These are phyloP conservation scores for Microplitis demolitor DNA, from an alignment of 1,140 invertebrate species.

Conservation along the genomic window DNA sequence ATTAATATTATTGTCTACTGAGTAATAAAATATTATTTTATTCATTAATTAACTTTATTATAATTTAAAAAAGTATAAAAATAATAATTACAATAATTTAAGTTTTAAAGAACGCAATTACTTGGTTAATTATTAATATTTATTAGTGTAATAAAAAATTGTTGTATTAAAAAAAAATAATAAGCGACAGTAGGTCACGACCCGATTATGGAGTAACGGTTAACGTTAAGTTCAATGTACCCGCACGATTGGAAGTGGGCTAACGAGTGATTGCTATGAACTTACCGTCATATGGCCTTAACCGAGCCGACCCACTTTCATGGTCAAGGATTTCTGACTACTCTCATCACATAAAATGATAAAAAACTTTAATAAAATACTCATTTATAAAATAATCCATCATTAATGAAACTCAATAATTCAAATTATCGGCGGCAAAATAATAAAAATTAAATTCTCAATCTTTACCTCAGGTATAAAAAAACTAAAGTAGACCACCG, in stretches of 20 bases:
- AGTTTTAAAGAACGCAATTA: too few relatives aligned
- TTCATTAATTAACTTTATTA: too few relatives aligned
- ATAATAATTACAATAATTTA: too few relatives aligned
- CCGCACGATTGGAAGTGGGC: conserved; percentile 49
- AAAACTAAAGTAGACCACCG: background rate
- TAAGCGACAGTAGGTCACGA: conserved; percentile 33
- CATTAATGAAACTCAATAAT: too few relatives aligned
- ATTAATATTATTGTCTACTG: too few relatives aligned
- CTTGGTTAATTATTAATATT: too few relatives aligned
- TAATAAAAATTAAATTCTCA: too few relatives aligned
- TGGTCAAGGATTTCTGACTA: conserved; percentile 48
- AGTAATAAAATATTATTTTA: too few relatives aligned
- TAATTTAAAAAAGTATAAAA: too few relatives aligned
- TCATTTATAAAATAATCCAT: too few relatives aligned
- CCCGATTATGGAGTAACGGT: conserved; percentile 35
- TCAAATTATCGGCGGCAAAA: too few relatives aligned
- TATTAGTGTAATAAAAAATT: background rate
- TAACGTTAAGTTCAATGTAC: conserved; percentile 33
- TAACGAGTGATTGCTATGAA: conserved; percentile 48
- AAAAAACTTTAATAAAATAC: background rate
- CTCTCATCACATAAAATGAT: background rate
- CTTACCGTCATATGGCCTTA: conserved; percentile 44
- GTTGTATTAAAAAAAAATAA: conserved; percentile 12
- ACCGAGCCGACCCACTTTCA: conserved; percentile 52
- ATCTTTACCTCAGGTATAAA: background rate